Evolutionary conservation across 2,888 invertebrate species (phyloP).

Genomic region (Muschampia plurimacula): DNA sequence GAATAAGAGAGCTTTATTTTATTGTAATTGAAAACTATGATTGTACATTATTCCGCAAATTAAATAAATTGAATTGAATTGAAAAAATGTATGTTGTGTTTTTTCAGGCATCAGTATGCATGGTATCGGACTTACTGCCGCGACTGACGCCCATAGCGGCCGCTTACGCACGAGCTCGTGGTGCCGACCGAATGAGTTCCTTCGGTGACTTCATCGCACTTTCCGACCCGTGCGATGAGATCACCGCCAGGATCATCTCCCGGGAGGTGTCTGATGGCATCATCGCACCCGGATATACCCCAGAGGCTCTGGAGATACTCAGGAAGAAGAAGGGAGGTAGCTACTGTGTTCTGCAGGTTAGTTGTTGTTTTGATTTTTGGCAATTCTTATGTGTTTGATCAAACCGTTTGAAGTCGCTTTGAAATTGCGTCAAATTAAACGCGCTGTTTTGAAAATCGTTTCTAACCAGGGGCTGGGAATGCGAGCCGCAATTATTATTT

Average conservation of each 20-base stretch:
- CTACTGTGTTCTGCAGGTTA: conserved; percentile 94
- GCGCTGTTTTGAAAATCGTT: too few relatives aligned
- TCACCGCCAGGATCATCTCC: conserved; percentile 96
- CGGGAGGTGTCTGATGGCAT: conserved; percentile 99
- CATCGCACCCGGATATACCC: conserved; percentile 96
- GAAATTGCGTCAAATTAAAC: too few relatives aligned
- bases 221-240: conserved; percentile 95
- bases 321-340: conserved; percentile 97
- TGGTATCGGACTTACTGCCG: conserved; percentile 94
- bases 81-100: too few relatives aligned
- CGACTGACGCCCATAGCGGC: conserved; percentile 92
- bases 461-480: too few relatives aligned
- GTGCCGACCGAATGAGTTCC: conserved; percentile 99
- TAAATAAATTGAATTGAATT: too few relatives aligned
- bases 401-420: too few relatives aligned
- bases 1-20: too few relatives aligned
- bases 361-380: conserved; percentile 7
- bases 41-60: too few relatives aligned
- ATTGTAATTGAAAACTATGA: too few relatives aligned
- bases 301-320: conserved; percentile 93
- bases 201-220: conserved; percentile 99
- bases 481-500: too few relatives aligned
- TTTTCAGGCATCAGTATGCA: conserved; percentile 93
- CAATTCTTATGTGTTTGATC: too few relatives aligned
- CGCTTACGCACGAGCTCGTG: conserved; percentile 98